Base-by-base conservation (phyloP, 2,797 vertebrate species). In the Alectoris magna region DNA sequence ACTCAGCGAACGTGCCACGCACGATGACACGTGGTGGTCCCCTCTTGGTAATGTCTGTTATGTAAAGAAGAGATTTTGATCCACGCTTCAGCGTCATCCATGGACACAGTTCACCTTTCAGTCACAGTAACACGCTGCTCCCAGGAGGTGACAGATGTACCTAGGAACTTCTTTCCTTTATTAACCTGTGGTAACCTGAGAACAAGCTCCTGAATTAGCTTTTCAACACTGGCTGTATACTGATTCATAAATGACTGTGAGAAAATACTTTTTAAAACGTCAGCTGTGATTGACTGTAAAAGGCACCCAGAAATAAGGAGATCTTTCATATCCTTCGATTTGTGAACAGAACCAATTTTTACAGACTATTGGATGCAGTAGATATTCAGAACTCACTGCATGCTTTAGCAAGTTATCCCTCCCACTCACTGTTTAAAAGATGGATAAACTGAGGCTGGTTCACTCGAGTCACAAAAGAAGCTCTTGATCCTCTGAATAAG, bases 51-150 rank as follows among this genome's bases (percentile, higher is more conserved):
- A 36, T 48, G 38, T 63, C 59, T 89, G 60, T 95, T 95, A 93
- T 46, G 34, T 80, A 93, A 95, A 87, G 85, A 64, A 51, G 63
- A 73, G 11, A 70, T 83, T 82, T 91, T 93, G 71, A 13, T 91
- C 48, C 81, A 73, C 74, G 5, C 74, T 94, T 75, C 59, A 71
- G 56, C 75, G 74, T 85, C 86, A 69, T 44, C 21, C 49, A 10
- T 64, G 72, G 78, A 60, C 14, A 44, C 17, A 39, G 51, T 82
- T 96, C 66, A 70, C 82, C 8, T 93, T 96, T 96, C 88, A 87
- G 68, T 68, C 36, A 64, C 49, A 59, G 56, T 92, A 93, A 84
- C 75, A 68, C 1, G 18, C 85, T 79, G 87, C 53, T 87, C 59
- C 88, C 60, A 80, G 56, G 24, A 93, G 87, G 46, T 49, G 62